Evolutionary conservation across 30 jellyfish, hydroid and myxozoan species (phyloP).

Genomic region (Chrysaora quinquecirrha): DNA sequence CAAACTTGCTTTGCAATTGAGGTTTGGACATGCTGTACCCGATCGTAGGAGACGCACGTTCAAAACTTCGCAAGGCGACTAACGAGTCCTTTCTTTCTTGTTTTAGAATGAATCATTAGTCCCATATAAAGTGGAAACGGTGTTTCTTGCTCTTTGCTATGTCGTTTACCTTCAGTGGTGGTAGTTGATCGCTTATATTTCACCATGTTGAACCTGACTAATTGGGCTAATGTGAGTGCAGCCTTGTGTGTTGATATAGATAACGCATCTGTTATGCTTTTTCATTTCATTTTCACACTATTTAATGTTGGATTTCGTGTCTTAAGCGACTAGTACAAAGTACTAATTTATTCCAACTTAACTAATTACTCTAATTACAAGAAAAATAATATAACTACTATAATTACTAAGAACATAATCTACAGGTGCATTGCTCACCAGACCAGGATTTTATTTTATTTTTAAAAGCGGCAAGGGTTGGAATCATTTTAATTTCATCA

Average conservation of each 20-base stretch:
- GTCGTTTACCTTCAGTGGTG: constrained; percentile 6
- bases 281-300: neutral
- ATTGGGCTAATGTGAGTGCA: neutral
- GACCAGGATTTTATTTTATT: no score
- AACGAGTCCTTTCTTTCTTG: constrained; percentile 35
- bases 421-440: no score
- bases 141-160: constrained; percentile 28
- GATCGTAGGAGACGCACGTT: constrained; percentile 33
- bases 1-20: constrained; percentile 19
- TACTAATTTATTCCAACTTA: no score
- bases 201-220: constrained; percentile 30
- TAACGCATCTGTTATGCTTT: neutral
- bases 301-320: constrained; percentile 2
- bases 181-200: constrained; percentile 22
- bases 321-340: neutral
- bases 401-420: no score
- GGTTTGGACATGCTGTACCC: constrained; percentile 36
- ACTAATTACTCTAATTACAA: no score
- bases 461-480: no score
- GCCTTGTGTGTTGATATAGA: neutral
- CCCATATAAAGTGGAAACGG: constrained; percentile 53
- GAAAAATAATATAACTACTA: no score
- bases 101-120: constrained; percentile 38
- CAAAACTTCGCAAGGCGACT: constrained; percentile 17
- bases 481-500: no score